A percentile compares a stretch with the other conserved stretches of the same genome.
Evolutionary conservation across 2,888 invertebrate species (phyloP).

Genomic region (Ochropacha duplaris): DNA sequence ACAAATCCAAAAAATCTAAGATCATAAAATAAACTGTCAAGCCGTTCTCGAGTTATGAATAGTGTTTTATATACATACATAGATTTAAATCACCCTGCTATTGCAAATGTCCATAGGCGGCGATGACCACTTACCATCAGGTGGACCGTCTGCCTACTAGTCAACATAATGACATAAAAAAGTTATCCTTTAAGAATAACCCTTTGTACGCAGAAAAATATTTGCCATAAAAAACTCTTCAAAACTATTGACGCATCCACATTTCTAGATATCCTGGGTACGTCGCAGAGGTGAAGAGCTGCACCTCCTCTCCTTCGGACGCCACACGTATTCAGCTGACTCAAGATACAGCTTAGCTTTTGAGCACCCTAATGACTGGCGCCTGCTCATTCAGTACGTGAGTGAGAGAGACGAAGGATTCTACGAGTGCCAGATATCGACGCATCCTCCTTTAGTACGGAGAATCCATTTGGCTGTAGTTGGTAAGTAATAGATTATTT

Average conservation of each 20-base stretch:
- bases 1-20: too few species aligned
- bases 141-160: too few species aligned
- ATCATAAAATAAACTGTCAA: too few species aligned
- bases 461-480: slow-evolving; percentile 87
- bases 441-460: slow-evolving; percentile 88
- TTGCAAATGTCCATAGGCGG: too few species aligned
- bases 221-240: too few species aligned
- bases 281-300: slow-evolving; percentile 86
- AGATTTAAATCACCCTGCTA: too few species aligned
- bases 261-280: slow-evolving; percentile 86
- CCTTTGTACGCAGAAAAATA: too few species aligned
- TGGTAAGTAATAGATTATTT: slow-evolving; percentile 78
- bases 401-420: slow-evolving; percentile 90
- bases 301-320: slow-evolving; percentile 87
- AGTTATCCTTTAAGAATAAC: too few species aligned
- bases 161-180: too few species aligned
- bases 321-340: slow-evolving; percentile 85
- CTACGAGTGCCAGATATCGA: slow-evolving; percentile 91
- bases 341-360: slow-evolving; percentile 87
- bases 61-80: too few species aligned
- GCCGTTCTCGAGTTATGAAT: too few species aligned
- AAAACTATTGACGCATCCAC: background rate
- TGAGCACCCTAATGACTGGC: slow-evolving; percentile 90
- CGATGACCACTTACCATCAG: too few species aligned
- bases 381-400: slow-evolving; percentile 87